Percentiles rank a stretch among this genome's conserved stretches.
Conservation (phyloP, 2,113 vertebrate genomes). For the Corythornis cristatus region DNA sequence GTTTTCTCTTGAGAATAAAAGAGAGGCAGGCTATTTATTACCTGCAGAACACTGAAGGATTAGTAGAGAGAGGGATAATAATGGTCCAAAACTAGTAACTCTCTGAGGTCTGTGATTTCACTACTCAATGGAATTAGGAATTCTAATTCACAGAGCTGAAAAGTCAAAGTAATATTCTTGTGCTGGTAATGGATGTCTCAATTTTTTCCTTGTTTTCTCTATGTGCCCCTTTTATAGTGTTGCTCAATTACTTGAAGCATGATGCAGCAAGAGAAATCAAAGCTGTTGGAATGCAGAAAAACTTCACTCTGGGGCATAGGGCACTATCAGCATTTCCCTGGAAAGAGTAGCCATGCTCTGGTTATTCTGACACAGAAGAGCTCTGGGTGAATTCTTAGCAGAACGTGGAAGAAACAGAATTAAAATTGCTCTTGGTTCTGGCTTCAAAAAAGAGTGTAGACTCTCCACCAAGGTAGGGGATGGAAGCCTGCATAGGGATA, state of each 20-base stretch:
- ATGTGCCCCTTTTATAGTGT: neutral
- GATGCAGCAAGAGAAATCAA: neutral
- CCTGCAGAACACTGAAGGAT: neutral
- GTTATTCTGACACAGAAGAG: neutral
- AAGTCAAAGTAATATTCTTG: neutral
- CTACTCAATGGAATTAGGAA: neutral
- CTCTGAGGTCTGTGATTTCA: neutral
- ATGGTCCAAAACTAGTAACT: neutral
- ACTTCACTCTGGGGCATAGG: neutral
- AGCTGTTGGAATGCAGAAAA: neutral
- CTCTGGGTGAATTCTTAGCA: neutral
- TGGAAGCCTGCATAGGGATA: neutral
- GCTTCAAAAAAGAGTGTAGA: neutral
- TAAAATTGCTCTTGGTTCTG: neutral
- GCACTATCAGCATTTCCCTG: rapidly evolving
- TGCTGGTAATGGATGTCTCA: neutral
- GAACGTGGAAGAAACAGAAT: neutral
- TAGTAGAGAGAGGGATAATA: neutral
- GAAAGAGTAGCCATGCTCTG: neutral
- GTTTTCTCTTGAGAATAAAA: neutral
- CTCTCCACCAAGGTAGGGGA: neutral
- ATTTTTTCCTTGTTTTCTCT: neutral
- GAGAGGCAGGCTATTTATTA: neutral
- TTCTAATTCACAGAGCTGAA: neutral
- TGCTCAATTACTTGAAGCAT: neutral